phyloP scores from a whole-genome alignment of 2,797 vertebrate species.

The Heteromormyrus szaboi region DNA sequence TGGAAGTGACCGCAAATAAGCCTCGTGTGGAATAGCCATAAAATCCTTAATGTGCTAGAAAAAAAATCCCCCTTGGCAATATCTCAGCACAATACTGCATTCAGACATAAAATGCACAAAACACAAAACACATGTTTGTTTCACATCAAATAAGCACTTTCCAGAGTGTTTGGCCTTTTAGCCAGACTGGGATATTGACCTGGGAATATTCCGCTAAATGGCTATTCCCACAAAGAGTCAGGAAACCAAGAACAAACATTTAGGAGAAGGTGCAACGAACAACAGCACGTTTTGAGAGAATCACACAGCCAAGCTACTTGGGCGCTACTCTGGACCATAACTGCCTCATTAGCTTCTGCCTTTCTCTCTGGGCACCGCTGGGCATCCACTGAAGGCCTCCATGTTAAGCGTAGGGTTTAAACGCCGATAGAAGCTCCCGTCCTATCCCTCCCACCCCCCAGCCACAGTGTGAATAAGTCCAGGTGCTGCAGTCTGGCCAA shows the following conservation, averaged over 20 bases:
- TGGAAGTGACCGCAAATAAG: background rate
- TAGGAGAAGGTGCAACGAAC: background rate
- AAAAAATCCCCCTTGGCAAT: background rate
- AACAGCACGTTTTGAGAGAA: background rate
- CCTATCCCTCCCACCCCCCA: background rate
- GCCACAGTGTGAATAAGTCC: background rate
- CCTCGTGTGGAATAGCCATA: background rate
- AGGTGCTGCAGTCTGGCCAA: background rate
- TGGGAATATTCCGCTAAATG: background rate
- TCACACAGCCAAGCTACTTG: background rate
- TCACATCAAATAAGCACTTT: background rate
- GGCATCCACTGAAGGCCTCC: background rate
- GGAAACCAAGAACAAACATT: background rate
- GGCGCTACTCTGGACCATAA: background rate
- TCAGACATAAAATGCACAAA: background rate
- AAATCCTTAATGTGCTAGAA: slow-evolving; percentile 4
- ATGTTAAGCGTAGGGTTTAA: background rate
- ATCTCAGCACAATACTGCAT: background rate
- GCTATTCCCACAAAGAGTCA: background rate
- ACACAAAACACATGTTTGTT: background rate
- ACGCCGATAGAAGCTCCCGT: background rate
- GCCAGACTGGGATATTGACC: background rate
- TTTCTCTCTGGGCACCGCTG: background rate
- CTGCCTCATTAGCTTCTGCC: background rate
- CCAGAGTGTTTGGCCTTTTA: background rate